Percentiles rank a stretch among this genome's conserved stretches.
phyloP scores from a whole-genome alignment of 2,113 vertebrate species.

The Dromiciops gliroides region DNA sequence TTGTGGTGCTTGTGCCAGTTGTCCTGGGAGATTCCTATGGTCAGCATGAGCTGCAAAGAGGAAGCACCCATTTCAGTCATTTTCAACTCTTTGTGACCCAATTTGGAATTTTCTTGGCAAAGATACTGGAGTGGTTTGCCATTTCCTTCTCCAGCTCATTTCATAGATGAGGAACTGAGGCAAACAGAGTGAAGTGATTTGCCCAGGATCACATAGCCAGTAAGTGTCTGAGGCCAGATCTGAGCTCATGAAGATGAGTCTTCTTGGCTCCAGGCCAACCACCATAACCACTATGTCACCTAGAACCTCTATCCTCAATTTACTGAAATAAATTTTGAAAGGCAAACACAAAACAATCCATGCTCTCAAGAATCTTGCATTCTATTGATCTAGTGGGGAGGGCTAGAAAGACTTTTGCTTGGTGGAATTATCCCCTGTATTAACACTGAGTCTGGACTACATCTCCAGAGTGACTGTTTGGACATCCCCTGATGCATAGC shows the following conservation, averaged over 20 bases:
- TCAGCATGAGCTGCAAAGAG: too few relatives aligned
- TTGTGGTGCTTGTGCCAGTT: too few relatives aligned
- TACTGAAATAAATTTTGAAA: background rate
- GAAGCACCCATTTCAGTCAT: background rate
- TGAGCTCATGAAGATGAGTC: background rate
- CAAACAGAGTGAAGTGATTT: background rate
- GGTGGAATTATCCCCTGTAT: background rate
- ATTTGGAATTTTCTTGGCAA: background rate
- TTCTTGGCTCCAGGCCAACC: too few relatives aligned
- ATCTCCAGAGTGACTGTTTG: background rate
- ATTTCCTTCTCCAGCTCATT: background rate
- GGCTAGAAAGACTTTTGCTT: background rate
- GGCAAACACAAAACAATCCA: background rate
- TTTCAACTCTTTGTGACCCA: background rate
- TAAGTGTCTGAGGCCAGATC: background rate
- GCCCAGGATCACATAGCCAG: background rate
- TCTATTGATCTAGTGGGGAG: background rate
- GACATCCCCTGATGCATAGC: background rate
- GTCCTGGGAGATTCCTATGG: too few relatives aligned
- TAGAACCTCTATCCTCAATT: background rate
- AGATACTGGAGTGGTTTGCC: background rate
- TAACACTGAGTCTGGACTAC: background rate
- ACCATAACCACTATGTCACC: background rate
- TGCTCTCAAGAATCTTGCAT: background rate
- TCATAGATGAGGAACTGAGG: background rate